Base-by-base conservation (phyloP, 2,113 vertebrate species). In the Mastomys natalensis region DNA sequence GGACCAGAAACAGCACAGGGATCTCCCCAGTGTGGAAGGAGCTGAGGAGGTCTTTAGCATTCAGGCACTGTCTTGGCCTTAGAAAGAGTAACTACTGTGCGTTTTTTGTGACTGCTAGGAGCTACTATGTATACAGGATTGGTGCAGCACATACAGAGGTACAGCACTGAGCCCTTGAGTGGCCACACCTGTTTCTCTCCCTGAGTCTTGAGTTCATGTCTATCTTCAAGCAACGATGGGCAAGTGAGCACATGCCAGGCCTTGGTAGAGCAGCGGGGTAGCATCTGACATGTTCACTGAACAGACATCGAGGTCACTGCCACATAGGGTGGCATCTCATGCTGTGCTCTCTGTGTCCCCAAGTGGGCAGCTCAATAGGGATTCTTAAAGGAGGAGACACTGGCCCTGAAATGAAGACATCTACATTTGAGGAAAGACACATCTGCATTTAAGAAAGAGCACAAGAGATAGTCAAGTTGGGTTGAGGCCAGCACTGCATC, bases 31-130 rank as follows among this genome's bases (percentile, higher is more conserved):
- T 5, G 17, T 7, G 8, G 40, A 62, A 45, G 45, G 9, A 66
- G 16, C 60, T 34, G 40, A 86, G 8, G 4, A 17, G 13, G 26
- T 64, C 58, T 45, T 45, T 85, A 64, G 45, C 15, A 45, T 45
- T 0, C 0, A 1, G n/a, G 40, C 15, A 11, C 15, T 31, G 40
- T 45, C 26, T n/a, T 19, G 7, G 16, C 40, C 60, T 29, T 64
- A 85, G 40, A 64, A 29, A 37, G 8, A 85, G 58, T 60, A 64
- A 60, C 80, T 60, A 16, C 40, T 64, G 24, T 31, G 16, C 34
- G 16, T 48, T 64, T 64, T 17, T 34, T 15, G 10, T 48, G 84
- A 48, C 60, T 53, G 43, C 64, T 48, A 55, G 48, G 22, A 64
- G 1, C 34, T 12, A 51, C 4, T 11, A 21, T n/a, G 11, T 4